Conservation (phyloP, 2,797 vertebrate genomes). For the Chaetodon trifasciatus region DNA sequence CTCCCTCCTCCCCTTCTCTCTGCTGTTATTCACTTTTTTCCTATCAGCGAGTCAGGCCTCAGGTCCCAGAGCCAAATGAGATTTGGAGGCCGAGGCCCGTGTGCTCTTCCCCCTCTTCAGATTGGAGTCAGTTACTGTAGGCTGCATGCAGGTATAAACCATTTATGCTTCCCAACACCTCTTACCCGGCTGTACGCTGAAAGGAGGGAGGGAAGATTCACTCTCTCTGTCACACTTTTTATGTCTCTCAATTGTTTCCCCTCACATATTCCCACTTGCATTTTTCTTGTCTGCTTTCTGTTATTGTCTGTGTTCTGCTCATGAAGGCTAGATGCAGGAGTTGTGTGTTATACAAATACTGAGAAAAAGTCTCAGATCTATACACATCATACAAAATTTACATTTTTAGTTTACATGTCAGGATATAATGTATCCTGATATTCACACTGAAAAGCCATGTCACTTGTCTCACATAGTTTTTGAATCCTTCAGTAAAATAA, state of each 20-base stretch:
- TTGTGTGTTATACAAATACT: not conserved
- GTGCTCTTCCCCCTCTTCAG: conserved; percentile 54
- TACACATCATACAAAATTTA: not conserved
- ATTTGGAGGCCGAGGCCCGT: conserved; percentile 77
- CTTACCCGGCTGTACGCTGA: conserved; percentile 20
- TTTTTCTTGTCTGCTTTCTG: conserved; percentile 6
- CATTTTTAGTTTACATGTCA: not conserved
- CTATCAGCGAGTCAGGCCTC: conserved; percentile 71
- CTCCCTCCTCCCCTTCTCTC: conserved; percentile 15
- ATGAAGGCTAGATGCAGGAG: not conserved
- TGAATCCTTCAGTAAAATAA: not conserved
- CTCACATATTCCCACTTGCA: not conserved
- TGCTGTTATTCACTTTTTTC: conserved; percentile 68
- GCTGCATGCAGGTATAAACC: conserved; percentile 81
- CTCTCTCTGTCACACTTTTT: conserved; percentile 22
- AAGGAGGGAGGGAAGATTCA: conserved; percentile 31
- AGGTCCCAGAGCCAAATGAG: conserved; percentile 80
- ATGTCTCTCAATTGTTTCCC: conserved; percentile 38
- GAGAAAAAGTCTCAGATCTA: not conserved
- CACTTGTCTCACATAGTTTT: not conserved
- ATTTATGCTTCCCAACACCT: conserved; percentile 65
- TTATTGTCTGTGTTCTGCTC: not conserved
- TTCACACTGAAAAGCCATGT: not conserved
- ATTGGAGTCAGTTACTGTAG: conserved; percentile 77
- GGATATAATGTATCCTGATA: not conserved